phyloP scores from a whole-genome alignment of 2,888 invertebrate species.

The Volucella zonaria region DNA sequence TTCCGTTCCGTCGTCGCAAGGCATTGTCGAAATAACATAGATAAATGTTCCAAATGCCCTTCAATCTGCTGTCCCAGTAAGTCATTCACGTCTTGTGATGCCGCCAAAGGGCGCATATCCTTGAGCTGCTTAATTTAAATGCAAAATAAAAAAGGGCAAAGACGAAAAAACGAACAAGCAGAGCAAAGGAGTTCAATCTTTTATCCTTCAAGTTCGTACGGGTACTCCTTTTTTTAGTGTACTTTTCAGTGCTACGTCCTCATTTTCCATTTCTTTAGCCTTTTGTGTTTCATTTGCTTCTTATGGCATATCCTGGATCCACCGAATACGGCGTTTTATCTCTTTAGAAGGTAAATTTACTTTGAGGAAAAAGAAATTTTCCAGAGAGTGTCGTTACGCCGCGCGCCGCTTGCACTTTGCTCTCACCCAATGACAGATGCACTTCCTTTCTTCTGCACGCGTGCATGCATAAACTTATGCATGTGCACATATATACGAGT shows the following conservation, averaged over 20 bases:
- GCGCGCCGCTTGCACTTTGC: constrained; percentile 46
- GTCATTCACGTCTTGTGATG: constrained; percentile 25
- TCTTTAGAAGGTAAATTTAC: constrained; percentile 66
- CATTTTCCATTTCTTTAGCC: constrained; percentile 16
- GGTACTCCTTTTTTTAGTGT: neutral
- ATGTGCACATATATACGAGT: no score
- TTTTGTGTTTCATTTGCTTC: constrained; percentile 36
- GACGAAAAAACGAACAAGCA: constrained; percentile 23
- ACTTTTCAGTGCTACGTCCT: constrained; percentile 22
- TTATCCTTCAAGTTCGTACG: constrained; percentile 21
- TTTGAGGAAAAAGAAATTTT: constrained; percentile 47
- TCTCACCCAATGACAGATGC: constrained; percentile 57
- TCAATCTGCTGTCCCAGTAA: constrained; percentile 29
- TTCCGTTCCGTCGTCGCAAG: neutral
- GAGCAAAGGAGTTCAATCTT: constrained; percentile 46
- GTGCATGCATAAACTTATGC: neutral
- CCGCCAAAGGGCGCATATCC: constrained; percentile 11
- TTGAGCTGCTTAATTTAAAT: constrained; percentile 54
- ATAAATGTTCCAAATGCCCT: constrained; percentile 42
- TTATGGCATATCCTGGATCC: neutral
- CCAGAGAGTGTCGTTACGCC: neutral
- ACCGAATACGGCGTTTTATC: no score
- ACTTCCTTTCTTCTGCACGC: constrained; percentile 22
- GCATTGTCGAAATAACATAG: constrained; percentile 28
- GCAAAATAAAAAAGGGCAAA: neutral